phyloP scores from a whole-genome alignment of 1,140 invertebrate species.

The Dreissena polymorpha region DNA sequence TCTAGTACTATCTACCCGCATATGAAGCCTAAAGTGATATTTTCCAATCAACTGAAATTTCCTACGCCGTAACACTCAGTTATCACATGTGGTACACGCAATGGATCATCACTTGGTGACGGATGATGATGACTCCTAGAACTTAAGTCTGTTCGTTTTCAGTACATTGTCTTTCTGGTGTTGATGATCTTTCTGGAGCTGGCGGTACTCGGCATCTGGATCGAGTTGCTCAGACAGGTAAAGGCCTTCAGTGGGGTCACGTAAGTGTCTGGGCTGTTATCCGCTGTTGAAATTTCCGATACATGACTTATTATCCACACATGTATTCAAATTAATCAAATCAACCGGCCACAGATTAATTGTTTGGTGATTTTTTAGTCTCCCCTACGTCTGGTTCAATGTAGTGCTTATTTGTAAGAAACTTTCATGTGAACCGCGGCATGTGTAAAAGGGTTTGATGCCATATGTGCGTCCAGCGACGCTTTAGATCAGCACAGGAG shows the following conservation, averaged over 20 bases:
- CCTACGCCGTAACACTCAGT: too few relatives aligned
- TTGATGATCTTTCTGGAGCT: conserved; percentile 13
- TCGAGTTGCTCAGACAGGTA: conserved; percentile 26
- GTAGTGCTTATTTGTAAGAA: not conserved
- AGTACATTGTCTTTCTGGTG: conserved; percentile 37
- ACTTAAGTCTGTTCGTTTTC: conserved; percentile 9
- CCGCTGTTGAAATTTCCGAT: not conserved
- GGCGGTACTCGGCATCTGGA: conserved; percentile 1
- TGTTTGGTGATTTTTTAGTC: too few relatives aligned
- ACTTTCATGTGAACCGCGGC: not conserved
- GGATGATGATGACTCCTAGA: not conserved
- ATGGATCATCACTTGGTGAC: too few relatives aligned
- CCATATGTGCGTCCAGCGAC: not conserved
- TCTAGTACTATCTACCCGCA: too few relatives aligned
- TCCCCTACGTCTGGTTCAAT: not conserved
- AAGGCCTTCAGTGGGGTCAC: not conserved
- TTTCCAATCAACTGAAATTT: too few relatives aligned
- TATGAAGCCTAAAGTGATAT: too few relatives aligned
- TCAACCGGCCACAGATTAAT: too few relatives aligned
- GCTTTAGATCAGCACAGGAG: too few relatives aligned
- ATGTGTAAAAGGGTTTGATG: not conserved
- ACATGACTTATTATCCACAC: not conserved
- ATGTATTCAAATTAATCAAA: too few relatives aligned
- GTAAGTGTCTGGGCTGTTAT: not conserved
- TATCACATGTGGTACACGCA: too few relatives aligned